phyloP scores from a whole-genome alignment of 2,113 vertebrate genomes.

The Chionodraco myersi region DNA sequence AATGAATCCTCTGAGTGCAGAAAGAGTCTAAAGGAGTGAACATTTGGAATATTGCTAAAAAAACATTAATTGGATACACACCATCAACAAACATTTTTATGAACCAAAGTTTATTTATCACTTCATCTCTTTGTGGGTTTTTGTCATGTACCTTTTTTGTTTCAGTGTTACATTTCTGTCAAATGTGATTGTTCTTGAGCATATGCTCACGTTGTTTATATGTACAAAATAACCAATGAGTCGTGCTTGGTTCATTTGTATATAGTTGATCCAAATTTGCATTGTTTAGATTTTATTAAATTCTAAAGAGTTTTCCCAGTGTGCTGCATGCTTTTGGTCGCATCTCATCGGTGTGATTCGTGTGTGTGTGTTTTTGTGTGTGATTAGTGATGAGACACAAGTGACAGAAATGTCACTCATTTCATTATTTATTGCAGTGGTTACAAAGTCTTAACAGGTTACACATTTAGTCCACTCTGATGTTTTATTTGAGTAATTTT shows the following conservation, averaged over 20 bases:
- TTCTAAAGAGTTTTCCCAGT: conserved; percentile 23
- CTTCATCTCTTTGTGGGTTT: neutral
- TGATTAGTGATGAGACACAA: neutral
- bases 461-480: neutral
- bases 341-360: neutral
- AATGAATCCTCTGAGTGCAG: conserved; percentile 6
- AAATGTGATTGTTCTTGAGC: conserved; percentile 10
- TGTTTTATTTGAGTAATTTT: neutral
- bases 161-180: neutral
- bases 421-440: neutral
- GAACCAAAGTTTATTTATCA: neutral
- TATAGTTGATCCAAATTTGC: conserved; percentile 45
- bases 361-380: neutral
- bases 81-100: conserved; percentile 21
- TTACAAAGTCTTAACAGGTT: neutral
- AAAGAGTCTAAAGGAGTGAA: neutral
- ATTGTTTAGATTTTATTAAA: conserved; percentile 62
- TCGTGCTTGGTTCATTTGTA: conserved; percentile 57
- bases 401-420: neutral
- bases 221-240: conserved; percentile 70
- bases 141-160: neutral
- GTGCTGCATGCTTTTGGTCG: neutral
- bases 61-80: neutral
- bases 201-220: conserved; percentile 61
- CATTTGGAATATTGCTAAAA: conserved; percentile 20